These are phyloP conservation scores for Maconellicoccus hirsutus DNA, from an alignment of 1,140 invertebrate genomes.

Conservation along the genomic window DNA sequence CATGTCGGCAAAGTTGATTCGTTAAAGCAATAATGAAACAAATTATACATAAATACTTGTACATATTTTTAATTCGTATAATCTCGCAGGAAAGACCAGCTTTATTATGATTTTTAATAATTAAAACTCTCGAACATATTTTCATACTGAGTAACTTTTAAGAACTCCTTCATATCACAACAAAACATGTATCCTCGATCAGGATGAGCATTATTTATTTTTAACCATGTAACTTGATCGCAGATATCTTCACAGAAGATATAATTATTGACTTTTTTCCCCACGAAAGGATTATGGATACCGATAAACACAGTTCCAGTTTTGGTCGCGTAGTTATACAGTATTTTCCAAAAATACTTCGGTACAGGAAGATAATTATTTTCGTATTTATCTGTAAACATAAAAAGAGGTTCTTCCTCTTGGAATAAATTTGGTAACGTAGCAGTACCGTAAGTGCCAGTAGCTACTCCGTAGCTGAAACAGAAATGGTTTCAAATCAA, in stretches of 20 bases:
- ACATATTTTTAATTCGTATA: too few species aligned
- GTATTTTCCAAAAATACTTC: slow-evolving; percentile 29
- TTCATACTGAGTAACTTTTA: background rate
- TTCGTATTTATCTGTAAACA: slow-evolving; percentile 21
- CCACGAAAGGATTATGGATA: slow-evolving; percentile 29
- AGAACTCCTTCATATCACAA: slow-evolving; percentile 21
- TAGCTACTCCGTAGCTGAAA: slow-evolving; percentile 25
- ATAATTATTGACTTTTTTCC: background rate
- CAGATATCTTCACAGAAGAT: slow-evolving; percentile 28
- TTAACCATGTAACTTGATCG: slow-evolving; percentile 28
- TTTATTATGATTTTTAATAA: too few species aligned
- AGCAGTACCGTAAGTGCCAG: slow-evolving; percentile 28
- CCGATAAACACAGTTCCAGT: slow-evolving; percentile 29
- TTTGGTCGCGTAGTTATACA: slow-evolving; percentile 15
- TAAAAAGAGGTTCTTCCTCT: background rate
- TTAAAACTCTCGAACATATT: slow-evolving; percentile 19
- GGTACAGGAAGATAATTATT: slow-evolving; percentile 28
- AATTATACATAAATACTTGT: too few species aligned
- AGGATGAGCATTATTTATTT: slow-evolving; percentile 26
- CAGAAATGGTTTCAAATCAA: background rate
- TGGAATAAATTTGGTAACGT: slow-evolving; percentile 20
- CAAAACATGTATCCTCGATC: slow-evolving; percentile 30
- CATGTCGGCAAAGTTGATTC: too few species aligned
- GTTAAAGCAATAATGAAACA: too few species aligned
- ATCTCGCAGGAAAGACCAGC: too few species aligned